Evolutionary conservation across 2,113 vertebrate species (phyloP).

Genomic region (Carettochelys insculpta): DNA sequence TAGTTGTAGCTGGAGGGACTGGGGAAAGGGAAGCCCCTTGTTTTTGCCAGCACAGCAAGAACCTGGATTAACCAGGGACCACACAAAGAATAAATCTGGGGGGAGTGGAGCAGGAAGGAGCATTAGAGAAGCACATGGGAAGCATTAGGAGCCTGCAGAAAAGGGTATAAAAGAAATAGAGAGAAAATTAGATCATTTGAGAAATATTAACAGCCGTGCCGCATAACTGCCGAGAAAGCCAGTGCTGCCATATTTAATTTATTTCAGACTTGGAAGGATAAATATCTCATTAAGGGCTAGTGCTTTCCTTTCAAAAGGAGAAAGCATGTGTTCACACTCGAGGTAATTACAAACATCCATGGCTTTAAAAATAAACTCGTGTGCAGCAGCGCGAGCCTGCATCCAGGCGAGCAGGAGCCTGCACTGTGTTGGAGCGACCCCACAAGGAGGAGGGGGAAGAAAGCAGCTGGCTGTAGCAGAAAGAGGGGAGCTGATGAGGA

Average conservation of each 20-base stretch:
- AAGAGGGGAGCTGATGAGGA: background rate
- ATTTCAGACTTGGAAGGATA: conserved; percentile 52
- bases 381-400: background rate
- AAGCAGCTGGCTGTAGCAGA: background rate
- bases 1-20: background rate
- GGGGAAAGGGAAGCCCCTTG: background rate
- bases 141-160: background rate
- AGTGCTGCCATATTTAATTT: conserved; percentile 40
- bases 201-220: conserved; percentile 49
- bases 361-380: background rate
- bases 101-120: background rate
- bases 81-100: background rate
- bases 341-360: conserved; percentile 44
- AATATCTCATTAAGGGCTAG: conserved; percentile 39
- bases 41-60: background rate
- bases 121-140: background rate
- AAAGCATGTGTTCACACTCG: conserved; percentile 59
- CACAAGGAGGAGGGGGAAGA: background rate
- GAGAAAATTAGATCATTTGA: conserved; percentile 35
- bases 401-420: background rate
- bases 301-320: conserved; percentile 27
- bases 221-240: conserved; percentile 22
- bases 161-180: background rate
- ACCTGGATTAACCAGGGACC: background rate
- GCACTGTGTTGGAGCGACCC: background rate